phyloP scores from a whole-genome alignment of 2,888 invertebrate species.

The Scaptomyza caliginosa region DNA sequence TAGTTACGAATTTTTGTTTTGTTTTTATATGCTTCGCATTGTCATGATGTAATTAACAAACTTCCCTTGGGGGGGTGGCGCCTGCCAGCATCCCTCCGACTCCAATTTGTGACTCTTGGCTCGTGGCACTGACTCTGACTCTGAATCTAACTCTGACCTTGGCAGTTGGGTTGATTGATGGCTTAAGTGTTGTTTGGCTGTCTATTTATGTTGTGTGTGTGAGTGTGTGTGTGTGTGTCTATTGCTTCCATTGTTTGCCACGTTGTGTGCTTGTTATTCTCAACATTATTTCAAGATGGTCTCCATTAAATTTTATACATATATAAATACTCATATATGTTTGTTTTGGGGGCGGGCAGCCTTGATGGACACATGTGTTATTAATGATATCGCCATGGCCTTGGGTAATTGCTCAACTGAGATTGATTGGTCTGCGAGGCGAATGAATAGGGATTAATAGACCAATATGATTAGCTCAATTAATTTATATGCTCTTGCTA shows the following conservation, averaged over 20 bases:
- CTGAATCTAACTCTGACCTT: conserved; percentile 49
- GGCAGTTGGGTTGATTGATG: conserved; percentile 68
- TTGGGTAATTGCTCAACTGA: conserved; percentile 41
- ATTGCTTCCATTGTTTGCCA: conserved; percentile 10
- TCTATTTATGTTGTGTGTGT: conserved; percentile 49
- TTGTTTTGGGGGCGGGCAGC: not conserved
- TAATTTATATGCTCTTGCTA: conserved; percentile 23
- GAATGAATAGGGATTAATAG: conserved; percentile 31
- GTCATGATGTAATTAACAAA: conserved; percentile 65
- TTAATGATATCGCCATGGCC: conserved; percentile 63
- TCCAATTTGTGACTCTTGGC: not conserved
- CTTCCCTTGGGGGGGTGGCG: conserved; percentile 3
- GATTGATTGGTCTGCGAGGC: conserved; percentile 56
- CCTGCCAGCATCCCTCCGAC: not conserved
- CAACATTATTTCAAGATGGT: not conserved
- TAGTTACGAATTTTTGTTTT: conserved; percentile 26
- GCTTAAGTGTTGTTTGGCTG: conserved; percentile 71
- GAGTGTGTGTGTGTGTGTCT: not conserved
- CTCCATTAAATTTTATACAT: conserved; percentile 60
- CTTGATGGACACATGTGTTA: conserved; percentile 50
- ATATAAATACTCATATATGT: conserved; percentile 16
- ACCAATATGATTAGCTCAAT: conserved; percentile 25
- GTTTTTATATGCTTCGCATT: conserved; percentile 58
- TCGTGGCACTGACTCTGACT: not conserved
- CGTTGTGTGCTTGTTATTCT: conserved; percentile 6